phyloP scores from a whole-genome alignment of 2,888 invertebrate genomes.

The Cephus runcator region DNA sequence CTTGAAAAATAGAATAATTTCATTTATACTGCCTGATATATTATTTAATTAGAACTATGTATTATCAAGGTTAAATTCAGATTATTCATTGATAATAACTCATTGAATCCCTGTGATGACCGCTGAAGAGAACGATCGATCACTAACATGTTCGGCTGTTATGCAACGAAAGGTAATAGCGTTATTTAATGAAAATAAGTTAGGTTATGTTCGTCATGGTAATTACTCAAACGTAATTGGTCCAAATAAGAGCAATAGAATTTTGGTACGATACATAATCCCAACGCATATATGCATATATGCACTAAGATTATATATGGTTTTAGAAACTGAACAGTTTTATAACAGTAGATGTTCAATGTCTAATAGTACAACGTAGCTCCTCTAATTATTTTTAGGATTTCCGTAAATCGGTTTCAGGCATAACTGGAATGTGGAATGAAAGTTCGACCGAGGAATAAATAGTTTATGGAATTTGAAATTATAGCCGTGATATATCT shows the following conservation, averaged over 20 bases:
- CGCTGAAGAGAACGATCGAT: neutral
- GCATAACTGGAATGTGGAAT: neutral
- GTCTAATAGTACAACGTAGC: neutral
- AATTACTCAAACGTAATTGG: neutral
- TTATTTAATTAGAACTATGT: neutral
- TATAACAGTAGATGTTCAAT: neutral
- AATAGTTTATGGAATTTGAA: neutral
- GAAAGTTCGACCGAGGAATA: neutral
- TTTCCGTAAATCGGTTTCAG: neutral
- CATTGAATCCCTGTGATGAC: neutral
- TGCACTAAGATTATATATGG: neutral
- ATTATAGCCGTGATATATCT: neutral
- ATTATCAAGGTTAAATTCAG: neutral
- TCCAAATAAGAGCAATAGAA: neutral
- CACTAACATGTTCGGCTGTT: neutral
- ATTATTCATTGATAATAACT: neutral
- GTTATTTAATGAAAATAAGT: neutral
- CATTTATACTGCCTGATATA: neutral
- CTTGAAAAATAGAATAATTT: neutral
- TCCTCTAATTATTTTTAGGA: neutral
- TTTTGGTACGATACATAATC: neutral
- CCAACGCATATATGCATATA: neutral
- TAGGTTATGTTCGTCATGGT: neutral
- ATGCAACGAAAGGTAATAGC: neutral
- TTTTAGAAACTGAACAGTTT: neutral